Conservation (phyloP, 2,888 invertebrate genomes). For the Agrotis ipsilon region DNA sequence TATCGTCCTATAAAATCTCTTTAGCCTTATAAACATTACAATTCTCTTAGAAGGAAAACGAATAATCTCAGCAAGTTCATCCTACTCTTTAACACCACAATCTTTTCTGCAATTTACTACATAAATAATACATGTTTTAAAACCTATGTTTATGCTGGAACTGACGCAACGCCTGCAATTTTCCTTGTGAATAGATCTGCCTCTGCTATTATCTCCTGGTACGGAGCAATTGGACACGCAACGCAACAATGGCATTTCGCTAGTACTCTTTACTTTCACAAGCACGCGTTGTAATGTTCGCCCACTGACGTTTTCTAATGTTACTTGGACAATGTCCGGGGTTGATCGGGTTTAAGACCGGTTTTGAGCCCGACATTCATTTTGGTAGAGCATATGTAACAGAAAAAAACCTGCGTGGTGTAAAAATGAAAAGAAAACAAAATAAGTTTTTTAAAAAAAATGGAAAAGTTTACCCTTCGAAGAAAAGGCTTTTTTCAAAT, state of each 20-base stretch:
- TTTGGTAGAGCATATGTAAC: background rate
- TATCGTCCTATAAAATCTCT: too few relatives aligned
- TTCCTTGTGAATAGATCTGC: constrained; percentile 46
- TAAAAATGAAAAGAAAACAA: too few relatives aligned
- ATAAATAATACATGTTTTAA: constrained; percentile 46
- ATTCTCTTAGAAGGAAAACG: background rate
- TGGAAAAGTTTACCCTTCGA: too few relatives aligned
- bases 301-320: constrained; percentile 76
- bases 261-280: constrained; percentile 87
- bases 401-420: too few relatives aligned
- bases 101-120: constrained; percentile 23
- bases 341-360: background rate
- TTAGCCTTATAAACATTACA: background rate
- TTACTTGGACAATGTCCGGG: constrained; percentile 19
- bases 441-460: too few relatives aligned
- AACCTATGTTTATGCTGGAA: constrained; percentile 38
- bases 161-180: constrained; percentile 59
- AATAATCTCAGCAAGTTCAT: constrained; percentile 7
- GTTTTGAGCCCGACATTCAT: constrained; percentile 17
- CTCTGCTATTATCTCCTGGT: constrained; percentile 53
- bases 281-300: constrained; percentile 73
- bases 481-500: too few relatives aligned
- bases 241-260: constrained; percentile 79
- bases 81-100: constrained; percentile 5
- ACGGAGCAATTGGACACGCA: constrained; percentile 73